Base-by-base conservation (phyloP, 2,888 invertebrate genomes). In the Fissipunctia ypsillon region DNA sequence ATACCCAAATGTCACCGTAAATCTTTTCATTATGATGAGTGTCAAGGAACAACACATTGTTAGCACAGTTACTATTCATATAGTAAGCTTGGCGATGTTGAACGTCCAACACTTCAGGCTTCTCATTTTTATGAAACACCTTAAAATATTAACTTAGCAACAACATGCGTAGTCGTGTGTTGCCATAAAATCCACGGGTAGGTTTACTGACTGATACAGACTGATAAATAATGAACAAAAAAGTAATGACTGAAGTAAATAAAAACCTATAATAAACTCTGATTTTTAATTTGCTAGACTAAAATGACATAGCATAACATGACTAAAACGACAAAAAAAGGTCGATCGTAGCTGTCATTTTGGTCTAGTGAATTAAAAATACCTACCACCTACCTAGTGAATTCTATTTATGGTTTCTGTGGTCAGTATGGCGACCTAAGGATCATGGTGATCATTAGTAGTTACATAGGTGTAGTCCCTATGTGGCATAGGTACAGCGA, bases 91-190 rank as follows among this genome's bases (percentile, higher is more conserved):
- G 22, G 43, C 12, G 22, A 61, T 28, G 14, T 14, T 22, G 4
- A 4, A 28, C 22, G 14, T 22, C 28, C 43, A 7, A 9, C 12
- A 22, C 6, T 2, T 43, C 12, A 14, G 28, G 14, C 9, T 45
- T 43, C 19, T 0, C 28, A 22, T 28, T 63, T 63, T 5, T 45
- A 31, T 16, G 16, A 4, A 52, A 52, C 48, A 31, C 64, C 64
- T 64, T 48, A 6, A 64, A 31, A n/a, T 31, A 64, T 48, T 31
- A 48, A 31, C 48, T 64, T 31, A n/a, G 64, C 31, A 48, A 48
- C n/a, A 31, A 48, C 1, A n/a, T 31, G n/a, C 16, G n/a, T n/a
- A 10, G 6, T 16, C 31, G 14, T 48, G 31, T 48, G 16, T 48
- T 64, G 48, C 45, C 10, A 9, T 14, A 14, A 28, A 61, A 63